A percentile compares a stretch with the other conserved stretches of the same genome.
Evolutionary conservation across 2,888 invertebrate species (phyloP).

Genomic region (Portevinia maculata): DNA sequence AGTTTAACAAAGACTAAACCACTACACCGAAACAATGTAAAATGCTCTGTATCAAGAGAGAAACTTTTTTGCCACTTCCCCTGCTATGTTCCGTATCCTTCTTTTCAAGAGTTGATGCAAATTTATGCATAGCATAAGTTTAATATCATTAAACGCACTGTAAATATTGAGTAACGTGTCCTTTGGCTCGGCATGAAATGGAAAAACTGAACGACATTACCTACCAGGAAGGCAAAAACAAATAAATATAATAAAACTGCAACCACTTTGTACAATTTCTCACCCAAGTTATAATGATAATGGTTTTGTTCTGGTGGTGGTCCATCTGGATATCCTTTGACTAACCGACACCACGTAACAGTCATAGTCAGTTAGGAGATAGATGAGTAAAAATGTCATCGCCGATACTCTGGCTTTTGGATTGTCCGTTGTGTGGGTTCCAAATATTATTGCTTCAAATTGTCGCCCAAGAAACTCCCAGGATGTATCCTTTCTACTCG

Average conservation of each 20-base stretch:
- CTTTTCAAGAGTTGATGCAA: conserved; percentile 57
- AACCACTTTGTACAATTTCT: conserved; percentile 40
- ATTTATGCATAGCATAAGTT: conserved; percentile 72
- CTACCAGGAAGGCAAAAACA: conserved; percentile 16
- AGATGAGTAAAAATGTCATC: conserved; percentile 60
- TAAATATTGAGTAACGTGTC: conserved; percentile 23
- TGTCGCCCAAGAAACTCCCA: conserved; percentile 57
- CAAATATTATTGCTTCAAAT: conserved; percentile 66
- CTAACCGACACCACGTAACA: conserved; percentile 45
- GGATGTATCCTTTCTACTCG: conserved; percentile 28
- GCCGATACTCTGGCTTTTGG: conserved; percentile 34
- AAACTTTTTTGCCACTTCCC: conserved; percentile 30
- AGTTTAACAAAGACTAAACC: conserved; percentile 22
- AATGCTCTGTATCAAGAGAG: conserved; percentile 24
- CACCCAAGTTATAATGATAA: conserved; percentile 22
- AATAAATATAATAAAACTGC: conserved; percentile 8
- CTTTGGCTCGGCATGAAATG: conserved; percentile 7
- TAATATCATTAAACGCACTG: conserved; percentile 51
- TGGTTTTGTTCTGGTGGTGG: conserved; percentile 50
- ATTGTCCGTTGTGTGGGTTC: conserved; percentile 41
- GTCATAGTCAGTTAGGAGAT: conserved; percentile 18
- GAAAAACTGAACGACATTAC: conserved; percentile 27
- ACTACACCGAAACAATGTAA: conserved; percentile 12
- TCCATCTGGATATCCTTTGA: conserved; percentile 52
- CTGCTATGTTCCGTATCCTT: conserved; percentile 8